Evolutionary conservation across 2,113 vertebrate species (phyloP), one percentile per base, ranked within the genome.

Genomic region (Sporophila hypoxantha): DNA sequence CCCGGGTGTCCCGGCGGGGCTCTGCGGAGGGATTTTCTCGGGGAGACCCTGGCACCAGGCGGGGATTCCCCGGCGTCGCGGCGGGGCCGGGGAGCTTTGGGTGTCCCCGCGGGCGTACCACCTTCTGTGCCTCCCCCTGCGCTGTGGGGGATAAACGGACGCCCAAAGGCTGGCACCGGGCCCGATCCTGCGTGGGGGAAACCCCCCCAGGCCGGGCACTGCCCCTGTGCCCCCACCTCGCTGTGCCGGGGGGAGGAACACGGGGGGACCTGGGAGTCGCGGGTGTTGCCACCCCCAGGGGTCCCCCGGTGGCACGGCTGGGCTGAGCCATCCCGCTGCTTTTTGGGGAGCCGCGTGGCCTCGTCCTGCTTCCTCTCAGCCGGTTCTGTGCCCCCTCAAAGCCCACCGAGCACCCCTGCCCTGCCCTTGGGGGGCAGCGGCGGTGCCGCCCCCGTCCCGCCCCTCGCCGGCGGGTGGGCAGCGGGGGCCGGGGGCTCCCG

Each of bases 61-160:
- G 12, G 88, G 89, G 89, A 93, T 88, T 91, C 85, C 87, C 92
- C 42, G 12, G 39, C 16, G 3, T 12, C 0, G n/a, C 2, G 1
- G 34, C 8, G 23, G 62, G 74, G n/a, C n/a, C 3, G 17, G 39
- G 56, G 81, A 41, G 22, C 5, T 65, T 69, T 7, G 22, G 62
- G 76, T 50, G 85, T 88, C 84, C 88, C 81, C 7, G 8, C 6
- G 5, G 3, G 1, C 15, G 19, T 59, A 68, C 16, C 74, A n/a
- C 19, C 64, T 37, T 6, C 0, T 0, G 5, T 4, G 36, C 18
- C 25, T 30, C 17, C 21, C 44, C 25, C 14, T 2, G 60, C 1
- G 12, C 52, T 12, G 0, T 8, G 69, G 30, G 69, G 69, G 39
- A 44, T 39, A 9, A 29, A 53, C 52, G 52, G 52, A 12, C 52